These are phyloP conservation scores for Epistrophe grossulariae DNA, from an alignment of 2,888 invertebrate species.

Conservation along the genomic window DNA sequence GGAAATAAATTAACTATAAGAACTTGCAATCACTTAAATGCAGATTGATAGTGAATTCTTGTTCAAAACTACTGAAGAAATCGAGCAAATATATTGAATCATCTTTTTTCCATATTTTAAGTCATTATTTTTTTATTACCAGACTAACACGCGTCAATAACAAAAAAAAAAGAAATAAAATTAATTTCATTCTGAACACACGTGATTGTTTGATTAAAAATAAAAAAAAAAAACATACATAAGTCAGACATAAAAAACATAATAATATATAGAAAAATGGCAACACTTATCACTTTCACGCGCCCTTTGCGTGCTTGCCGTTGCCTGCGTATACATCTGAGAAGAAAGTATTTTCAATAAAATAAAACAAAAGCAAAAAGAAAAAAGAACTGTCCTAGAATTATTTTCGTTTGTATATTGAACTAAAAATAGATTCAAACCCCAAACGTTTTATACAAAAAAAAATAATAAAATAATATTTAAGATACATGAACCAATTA, in stretches of 20 bases:
- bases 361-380: too few relatives aligned
- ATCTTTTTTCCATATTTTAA: neutral
- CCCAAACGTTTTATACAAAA: neutral
- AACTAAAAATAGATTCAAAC: constrained; percentile 19
- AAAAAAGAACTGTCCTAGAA: constrained; percentile 34
- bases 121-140: too few relatives aligned
- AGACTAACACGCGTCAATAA: neutral
- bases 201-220: constrained; percentile 1
- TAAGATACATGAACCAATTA: neutral
- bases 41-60: too few relatives aligned
- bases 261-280: constrained; percentile 7
- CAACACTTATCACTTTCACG: constrained; percentile 45
- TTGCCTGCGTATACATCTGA: neutral
- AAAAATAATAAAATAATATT: neutral
- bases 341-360: constrained; percentile 24
- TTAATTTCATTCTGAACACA: neutral
- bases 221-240: neutral
- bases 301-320: constrained; percentile 42
- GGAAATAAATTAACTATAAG: too few relatives aligned
- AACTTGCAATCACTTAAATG: too few relatives aligned
- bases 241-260: neutral
- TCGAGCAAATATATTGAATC: neutral
- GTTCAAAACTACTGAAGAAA: neutral
- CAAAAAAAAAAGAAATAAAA: neutral
- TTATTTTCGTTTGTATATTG: constrained; percentile 19